Percentiles rank a stretch among this genome's conserved stretches.
Evolutionary conservation across 1,140 invertebrate species (phyloP).

Genomic region (Drosophila parabipectinata): DNA sequence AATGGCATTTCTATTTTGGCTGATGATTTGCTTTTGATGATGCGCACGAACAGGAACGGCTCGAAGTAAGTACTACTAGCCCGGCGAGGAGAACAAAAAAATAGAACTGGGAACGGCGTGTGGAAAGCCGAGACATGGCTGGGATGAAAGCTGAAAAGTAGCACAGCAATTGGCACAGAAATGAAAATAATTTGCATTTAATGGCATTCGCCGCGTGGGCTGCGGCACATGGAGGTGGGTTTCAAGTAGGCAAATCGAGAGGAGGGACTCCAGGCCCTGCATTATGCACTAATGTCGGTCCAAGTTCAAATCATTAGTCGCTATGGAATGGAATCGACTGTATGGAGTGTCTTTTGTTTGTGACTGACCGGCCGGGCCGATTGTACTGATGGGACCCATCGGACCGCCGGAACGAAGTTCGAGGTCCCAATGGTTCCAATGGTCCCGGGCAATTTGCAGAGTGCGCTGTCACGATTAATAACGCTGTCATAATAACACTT

Average conservation of each 20-base stretch:
- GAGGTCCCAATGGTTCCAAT: neutral
- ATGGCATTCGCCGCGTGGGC: slow-evolving; percentile 70
- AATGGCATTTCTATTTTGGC: slow-evolving; percentile 57
- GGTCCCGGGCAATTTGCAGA: slow-evolving; percentile 60
- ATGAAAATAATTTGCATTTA: slow-evolving; percentile 83
- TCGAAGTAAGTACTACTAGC: slow-evolving; percentile 4
- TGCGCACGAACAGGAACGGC: slow-evolving; percentile 72
- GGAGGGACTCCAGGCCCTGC: slow-evolving; percentile 29
- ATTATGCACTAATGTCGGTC: slow-evolving; percentile 75
- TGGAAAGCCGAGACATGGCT: slow-evolving; percentile 20
- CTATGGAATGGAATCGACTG: slow-evolving; percentile 15
- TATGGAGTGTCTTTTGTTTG: slow-evolving; percentile 20
- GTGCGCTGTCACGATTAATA: slow-evolving; percentile 79
- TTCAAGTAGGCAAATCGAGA: neutral
- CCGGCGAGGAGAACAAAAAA: slow-evolving; percentile 7
- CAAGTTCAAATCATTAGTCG: slow-evolving; percentile 79
- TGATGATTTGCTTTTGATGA: slow-evolving; percentile 80
- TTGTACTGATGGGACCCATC: neutral
- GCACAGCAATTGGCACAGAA: slow-evolving; percentile 83
- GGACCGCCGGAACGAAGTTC: slow-evolving; percentile 4
- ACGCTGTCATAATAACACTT: slow-evolving; percentile 83
- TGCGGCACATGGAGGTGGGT: slow-evolving; percentile 46
- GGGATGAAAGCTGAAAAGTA: slow-evolving; percentile 58
- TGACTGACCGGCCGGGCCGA: neutral
- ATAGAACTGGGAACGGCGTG: slow-evolving; percentile 33